Base-by-base conservation (phyloP, 2,888 invertebrate genomes). In the Tineola bisselliella region DNA sequence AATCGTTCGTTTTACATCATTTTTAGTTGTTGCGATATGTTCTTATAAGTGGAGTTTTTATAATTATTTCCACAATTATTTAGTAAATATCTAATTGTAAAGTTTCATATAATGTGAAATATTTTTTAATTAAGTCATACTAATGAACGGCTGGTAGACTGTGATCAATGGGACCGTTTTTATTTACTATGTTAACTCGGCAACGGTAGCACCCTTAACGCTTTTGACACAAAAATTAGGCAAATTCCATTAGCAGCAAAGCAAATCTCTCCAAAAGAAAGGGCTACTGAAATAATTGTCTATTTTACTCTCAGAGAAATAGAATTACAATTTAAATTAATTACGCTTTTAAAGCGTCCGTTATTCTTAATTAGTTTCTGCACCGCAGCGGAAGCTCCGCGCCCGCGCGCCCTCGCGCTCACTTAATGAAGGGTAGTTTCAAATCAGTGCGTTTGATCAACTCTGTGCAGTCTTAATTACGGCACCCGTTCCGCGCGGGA, bases 381-480 rank as follows among this genome's bases (percentile, higher is more conserved):
- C 86, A 84, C 86, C 86, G 84, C 84, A 84, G 81, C 86, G 84
- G 84, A 84, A 83, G 83, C 82, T 75, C 72, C 67, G 68, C 67
- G 68, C 68, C 69, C 71, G 69, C 59, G 33, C 43, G 18, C 59
- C 76, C 76, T 74, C 80, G 81, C 84, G 79, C 78, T 77, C 81
- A 83, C 83, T 76, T 87, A 86, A 87, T 84, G 86, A 86, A 86
- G 86, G 87, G 87, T 87, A 86, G 84, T 86, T 86, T 83, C 76
- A 81, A 86, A 87, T 87, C 87, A 87, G 87, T 87, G 86, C 87
- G 87, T 87, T 84, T 87, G 87, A 87, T 87, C 87, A 87, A 87
- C 84, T 87, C 86, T 81, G 84, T 86, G 86, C 87, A 87, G 83
- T 86, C 84, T 87, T 87, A 86, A 87, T 87, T 87, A 86, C 84